Evolutionary conservation across 2,888 invertebrate genomes (phyloP).

Genomic region (Rhamnusium bicolor): DNA sequence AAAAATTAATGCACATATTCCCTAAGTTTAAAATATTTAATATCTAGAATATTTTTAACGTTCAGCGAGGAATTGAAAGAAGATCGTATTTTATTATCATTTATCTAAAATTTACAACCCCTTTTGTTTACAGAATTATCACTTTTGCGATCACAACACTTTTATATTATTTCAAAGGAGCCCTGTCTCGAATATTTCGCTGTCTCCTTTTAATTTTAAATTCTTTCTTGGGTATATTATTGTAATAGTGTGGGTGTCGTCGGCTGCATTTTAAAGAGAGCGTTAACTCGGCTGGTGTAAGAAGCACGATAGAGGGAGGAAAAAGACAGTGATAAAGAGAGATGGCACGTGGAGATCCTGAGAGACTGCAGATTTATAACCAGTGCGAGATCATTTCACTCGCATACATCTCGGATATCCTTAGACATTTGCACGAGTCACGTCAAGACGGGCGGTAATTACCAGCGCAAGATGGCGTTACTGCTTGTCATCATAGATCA

Average conservation of each 20-base stretch:
- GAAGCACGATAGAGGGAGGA: slow-evolving; percentile 48
- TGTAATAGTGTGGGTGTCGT: slow-evolving; percentile 35
- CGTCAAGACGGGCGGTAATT: slow-evolving; percentile 63
- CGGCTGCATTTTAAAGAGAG: slow-evolving; percentile 43
- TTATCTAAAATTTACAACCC: not conserved
- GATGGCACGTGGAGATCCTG: slow-evolving; percentile 67
- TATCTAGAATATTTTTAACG: not conserved
- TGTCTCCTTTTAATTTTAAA: slow-evolving; percentile 18
- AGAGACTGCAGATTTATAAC: slow-evolving; percentile 64
- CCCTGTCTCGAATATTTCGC: not conserved
- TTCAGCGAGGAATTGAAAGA: not conserved
- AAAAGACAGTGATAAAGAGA: slow-evolving; percentile 66
- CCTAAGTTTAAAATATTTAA: no score
- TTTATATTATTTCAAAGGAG: not conserved
- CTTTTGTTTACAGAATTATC: not conserved
- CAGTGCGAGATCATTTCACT: slow-evolving; percentile 62
- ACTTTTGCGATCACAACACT: not conserved
- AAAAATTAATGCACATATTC: no score
- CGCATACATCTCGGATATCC: slow-evolving; percentile 62
- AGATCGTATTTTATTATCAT: not conserved
- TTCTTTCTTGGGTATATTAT: slow-evolving; percentile 27
- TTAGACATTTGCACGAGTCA: slow-evolving; percentile 59
- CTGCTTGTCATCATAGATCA: slow-evolving; percentile 63
- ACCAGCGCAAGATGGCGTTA: slow-evolving; percentile 62
- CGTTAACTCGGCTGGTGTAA: slow-evolving; percentile 39